Conservation (phyloP, 2,113 vertebrate species). For the Ctenomys sociabilis region DNA sequence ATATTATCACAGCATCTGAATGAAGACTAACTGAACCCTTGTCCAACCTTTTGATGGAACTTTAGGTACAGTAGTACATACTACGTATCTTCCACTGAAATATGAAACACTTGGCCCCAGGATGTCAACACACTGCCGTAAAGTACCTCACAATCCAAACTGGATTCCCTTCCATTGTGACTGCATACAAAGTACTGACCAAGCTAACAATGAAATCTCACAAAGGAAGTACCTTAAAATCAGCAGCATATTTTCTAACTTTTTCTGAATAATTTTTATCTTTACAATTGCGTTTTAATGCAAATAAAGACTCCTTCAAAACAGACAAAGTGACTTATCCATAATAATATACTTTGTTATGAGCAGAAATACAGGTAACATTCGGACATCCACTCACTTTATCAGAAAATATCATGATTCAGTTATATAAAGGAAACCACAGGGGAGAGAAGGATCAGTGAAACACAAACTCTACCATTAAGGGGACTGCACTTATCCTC, state of each 20-base stretch:
- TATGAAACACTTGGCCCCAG: background rate
- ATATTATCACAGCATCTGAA: background rate
- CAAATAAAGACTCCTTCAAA: slow-evolving; percentile 25
- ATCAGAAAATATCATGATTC: slow-evolving; percentile 58
- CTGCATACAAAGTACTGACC: slow-evolving; percentile 50
- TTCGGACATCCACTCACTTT: slow-evolving; percentile 47
- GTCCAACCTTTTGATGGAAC: slow-evolving; percentile 7
- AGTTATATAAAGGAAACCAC: slow-evolving; percentile 41
- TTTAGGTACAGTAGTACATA: slow-evolving; percentile 14
- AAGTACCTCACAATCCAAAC: slow-evolving; percentile 41
- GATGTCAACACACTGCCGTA: slow-evolving; percentile 10
- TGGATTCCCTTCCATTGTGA: slow-evolving; percentile 54
- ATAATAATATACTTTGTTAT: slow-evolving; percentile 36
- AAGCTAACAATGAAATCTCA: slow-evolving; percentile 53
- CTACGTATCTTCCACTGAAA: slow-evolving; percentile 6
- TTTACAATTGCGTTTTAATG: background rate
- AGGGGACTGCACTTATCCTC: slow-evolving; percentile 32
- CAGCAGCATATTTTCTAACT: slow-evolving; percentile 28
- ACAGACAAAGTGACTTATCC: slow-evolving; percentile 44
- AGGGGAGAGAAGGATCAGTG: slow-evolving; percentile 56
- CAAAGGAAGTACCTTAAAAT: slow-evolving; percentile 44
- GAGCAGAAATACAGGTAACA: slow-evolving; percentile 47
- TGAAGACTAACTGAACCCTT: slow-evolving; percentile 8
- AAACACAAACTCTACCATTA: slow-evolving; percentile 60
- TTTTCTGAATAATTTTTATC: slow-evolving; percentile 60